These are phyloP conservation scores for Hippocampus mohnikei DNA, from an alignment of 2,113 vertebrate species.

Conservation along the genomic window DNA sequence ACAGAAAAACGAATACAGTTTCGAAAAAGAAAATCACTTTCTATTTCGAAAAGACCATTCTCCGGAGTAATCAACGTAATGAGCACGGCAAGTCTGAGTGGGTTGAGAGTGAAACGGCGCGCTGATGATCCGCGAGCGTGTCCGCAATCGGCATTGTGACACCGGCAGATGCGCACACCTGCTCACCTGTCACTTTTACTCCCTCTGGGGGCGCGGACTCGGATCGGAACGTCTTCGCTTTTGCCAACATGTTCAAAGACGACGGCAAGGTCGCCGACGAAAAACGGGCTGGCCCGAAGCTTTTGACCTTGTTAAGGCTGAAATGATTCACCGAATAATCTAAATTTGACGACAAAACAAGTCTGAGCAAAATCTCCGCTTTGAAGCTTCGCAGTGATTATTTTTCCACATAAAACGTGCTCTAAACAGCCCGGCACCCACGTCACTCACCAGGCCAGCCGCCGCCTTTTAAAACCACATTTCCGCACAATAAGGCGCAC, in stretches of 20 bases:
- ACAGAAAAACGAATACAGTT: background rate
- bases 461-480: background rate
- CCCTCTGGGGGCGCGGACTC: constrained; percentile 22
- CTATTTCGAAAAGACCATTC: constrained; percentile 22
- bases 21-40: background rate
- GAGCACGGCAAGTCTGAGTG: constrained; percentile 17
- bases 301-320: background rate
- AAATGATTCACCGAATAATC: background rate
- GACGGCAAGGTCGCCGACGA: background rate
- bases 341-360: too few relatives aligned
- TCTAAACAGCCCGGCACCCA: background rate
- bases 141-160: constrained; percentile 47
- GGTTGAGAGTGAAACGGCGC: constrained; percentile 17
- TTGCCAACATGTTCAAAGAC: constrained; percentile 19
- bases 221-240: constrained; percentile 44
- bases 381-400: too few relatives aligned
- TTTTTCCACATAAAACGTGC: too few relatives aligned
- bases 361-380: too few relatives aligned
- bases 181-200: constrained; percentile 51
- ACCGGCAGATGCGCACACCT: constrained; percentile 50
- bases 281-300: background rate
- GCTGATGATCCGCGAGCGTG: constrained; percentile 32
- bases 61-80: constrained; percentile 29
- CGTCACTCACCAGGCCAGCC: background rate
- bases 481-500: too few relatives aligned